Percentiles rank a stretch among this genome's conserved stretches.
Conservation (phyloP, 1,140 invertebrate species). For the Arion vulgaris region DNA sequence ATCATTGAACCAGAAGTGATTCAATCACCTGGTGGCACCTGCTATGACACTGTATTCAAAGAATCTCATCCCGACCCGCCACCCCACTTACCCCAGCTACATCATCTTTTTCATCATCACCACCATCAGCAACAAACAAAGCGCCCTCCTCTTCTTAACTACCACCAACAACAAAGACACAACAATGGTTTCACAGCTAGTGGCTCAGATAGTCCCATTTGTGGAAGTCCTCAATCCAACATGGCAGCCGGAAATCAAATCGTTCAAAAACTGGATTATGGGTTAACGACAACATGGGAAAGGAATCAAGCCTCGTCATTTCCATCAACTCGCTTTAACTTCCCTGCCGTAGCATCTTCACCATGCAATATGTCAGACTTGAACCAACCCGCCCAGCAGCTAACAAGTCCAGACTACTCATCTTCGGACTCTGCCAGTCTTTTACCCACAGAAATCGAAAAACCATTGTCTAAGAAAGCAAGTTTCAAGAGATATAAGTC, state of each 20-base stretch:
- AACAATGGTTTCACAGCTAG: conserved; percentile 13
- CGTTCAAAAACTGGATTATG: conserved; percentile 65
- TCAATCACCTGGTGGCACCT: conserved; percentile 35
- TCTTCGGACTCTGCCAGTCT: conserved; percentile 30
- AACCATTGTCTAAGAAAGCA: conserved; percentile 43
- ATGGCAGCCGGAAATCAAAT: conserved; percentile 54
- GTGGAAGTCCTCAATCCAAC: neutral
- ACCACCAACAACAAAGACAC: conserved; percentile 34
- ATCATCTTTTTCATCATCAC: conserved; percentile 41
- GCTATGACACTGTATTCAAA: conserved; percentile 38
- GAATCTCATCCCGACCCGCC: conserved; percentile 35
- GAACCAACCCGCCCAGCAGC: conserved; percentile 4
- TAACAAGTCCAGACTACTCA: conserved; percentile 31
- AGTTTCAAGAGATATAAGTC: conserved; percentile 74
- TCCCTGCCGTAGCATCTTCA: conserved; percentile 24
- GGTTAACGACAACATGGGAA: conserved; percentile 64
- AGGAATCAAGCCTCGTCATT: conserved; percentile 51
- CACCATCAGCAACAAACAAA: conserved; percentile 32
- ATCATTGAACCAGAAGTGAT: conserved; percentile 62
- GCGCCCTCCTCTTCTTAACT: conserved; percentile 8
- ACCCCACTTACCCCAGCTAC: conserved; percentile 34
- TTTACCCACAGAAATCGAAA: conserved; percentile 16
- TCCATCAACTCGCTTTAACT: conserved; percentile 51
- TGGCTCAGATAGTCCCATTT: neutral
- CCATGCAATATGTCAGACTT: conserved; percentile 3